Evolutionary conservation across 2,113 vertebrate species (phyloP), one percentile per base, ranked within the genome.

Genomic region (Elachura formosa): DNA sequence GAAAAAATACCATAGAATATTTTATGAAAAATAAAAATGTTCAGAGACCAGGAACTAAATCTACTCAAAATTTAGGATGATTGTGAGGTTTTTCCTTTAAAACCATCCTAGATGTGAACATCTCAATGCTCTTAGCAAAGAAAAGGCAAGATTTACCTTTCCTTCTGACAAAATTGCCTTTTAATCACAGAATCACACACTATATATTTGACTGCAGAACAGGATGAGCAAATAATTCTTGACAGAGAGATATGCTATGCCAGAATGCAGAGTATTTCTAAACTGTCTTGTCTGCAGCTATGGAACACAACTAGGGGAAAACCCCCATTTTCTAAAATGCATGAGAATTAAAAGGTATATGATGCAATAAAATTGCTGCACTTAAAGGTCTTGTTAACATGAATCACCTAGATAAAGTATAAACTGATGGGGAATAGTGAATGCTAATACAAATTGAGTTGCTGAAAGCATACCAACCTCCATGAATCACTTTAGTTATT

Each of bases 401-500:
- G 21, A 36, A 51, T 87, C 20, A 64, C 25, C 38, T 82, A 54
- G 9, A 29, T 45, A 29, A 88, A 77, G 26, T 20, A 69, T 51
- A 92, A 93, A 31, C 23, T 58, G n/a, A 9, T 4, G 38, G 43
- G 41, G 13, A 91, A 81, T 28, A 75, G 5, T 11, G 6, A 82
- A 55, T 33, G 4, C 52, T 79, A 62, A 41, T 51, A 75, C 2
- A 80, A 64, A 71, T 43, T 38, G 48, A 89, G 56, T 61, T 89
- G 36, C 67, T 82, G 55, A 93, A 94, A 92, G 5, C 33, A 73
- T 95, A 96, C 93, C 29, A 95, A 98, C 98, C 97, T 98, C 97
- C 97, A 40, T 97, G 98, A 89, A 98, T 98, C 93, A 98, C 97
- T 96, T 98, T 96, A 66, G 98, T 98, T 85, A 98, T 61, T 69